Percentiles rank a stretch among this genome's conserved stretches.
phyloP scores from a whole-genome alignment of 1,140 invertebrate species.

The Rhopalosiphum maidis region DNA sequence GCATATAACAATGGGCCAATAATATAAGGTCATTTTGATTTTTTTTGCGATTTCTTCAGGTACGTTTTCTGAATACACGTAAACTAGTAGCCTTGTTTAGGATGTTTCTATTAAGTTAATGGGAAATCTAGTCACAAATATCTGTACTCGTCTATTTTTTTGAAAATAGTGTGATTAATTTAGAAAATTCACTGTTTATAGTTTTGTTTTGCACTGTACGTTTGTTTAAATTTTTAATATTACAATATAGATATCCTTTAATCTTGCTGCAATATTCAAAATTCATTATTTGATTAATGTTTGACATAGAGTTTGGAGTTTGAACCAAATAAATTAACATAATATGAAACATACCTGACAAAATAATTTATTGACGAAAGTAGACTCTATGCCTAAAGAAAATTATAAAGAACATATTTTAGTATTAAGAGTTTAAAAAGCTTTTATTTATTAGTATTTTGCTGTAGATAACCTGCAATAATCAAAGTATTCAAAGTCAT shows the following conservation, averaged over 20 bases:
- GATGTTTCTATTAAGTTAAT: neutral
- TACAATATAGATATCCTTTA: neutral
- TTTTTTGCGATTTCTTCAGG: neutral
- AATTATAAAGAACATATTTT: neutral
- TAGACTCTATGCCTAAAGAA: neutral
- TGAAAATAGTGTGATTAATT: neutral
- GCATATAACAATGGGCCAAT: neutral
- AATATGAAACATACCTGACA: neutral
- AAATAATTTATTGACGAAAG: neutral
- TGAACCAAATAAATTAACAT: neutral
- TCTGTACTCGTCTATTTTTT: neutral
- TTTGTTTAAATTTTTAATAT: neutral
- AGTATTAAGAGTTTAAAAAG: neutral
- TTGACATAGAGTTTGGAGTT: neutral
- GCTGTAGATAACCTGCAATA: neutral
- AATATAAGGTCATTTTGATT: constrained; percentile 30
- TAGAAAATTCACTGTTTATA: neutral
- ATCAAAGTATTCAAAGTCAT: neutral
- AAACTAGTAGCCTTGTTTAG: constrained; percentile 23
- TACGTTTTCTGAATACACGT: neutral
- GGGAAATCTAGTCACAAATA: neutral
- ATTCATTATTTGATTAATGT: neutral
- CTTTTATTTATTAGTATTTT: neutral
- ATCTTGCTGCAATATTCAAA: neutral
- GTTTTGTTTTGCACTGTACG: neutral